A percentile compares a stretch with the other conserved stretches of the same genome.
Evolutionary conservation across 2,113 vertebrate species (phyloP).

Genomic region (Anolis sagrei): DNA sequence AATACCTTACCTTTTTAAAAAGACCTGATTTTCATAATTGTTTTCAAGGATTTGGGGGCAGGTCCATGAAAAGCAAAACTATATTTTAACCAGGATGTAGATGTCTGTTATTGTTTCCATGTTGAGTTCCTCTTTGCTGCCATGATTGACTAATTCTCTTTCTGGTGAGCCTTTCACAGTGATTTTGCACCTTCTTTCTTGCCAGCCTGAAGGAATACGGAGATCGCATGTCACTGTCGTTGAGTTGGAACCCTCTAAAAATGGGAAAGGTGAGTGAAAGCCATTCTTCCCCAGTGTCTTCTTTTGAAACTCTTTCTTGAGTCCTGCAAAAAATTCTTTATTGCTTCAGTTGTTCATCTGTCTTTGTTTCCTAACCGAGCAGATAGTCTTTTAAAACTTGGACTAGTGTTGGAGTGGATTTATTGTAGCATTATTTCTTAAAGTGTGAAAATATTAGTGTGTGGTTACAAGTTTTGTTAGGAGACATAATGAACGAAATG

Average conservation of each 20-base stretch:
- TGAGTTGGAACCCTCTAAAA: conserved; percentile 70
- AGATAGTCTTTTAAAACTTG: no score
- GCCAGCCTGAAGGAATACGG: conserved; percentile 82
- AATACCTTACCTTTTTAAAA: no score
- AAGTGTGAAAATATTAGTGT: no score
- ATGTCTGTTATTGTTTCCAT: background rate
- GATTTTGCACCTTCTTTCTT: conserved; percentile 19
- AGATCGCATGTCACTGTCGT: conserved; percentile 61
- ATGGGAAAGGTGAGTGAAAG: conserved; percentile 72
- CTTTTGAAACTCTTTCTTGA: background rate
- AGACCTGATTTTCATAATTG: no score
- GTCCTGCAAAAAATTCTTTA: background rate
- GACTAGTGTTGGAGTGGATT: no score
- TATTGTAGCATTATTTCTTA: no score
- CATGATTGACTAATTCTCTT: background rate
- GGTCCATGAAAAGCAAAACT: no score
- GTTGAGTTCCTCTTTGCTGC: background rate
- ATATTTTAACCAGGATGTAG: no score
- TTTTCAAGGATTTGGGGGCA: no score
- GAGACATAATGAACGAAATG: no score
- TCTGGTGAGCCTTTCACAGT: background rate
- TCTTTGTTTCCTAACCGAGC: background rate
- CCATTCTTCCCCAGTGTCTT: background rate
- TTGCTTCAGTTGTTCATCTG: background rate
- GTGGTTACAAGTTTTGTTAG: no score